Base-by-base conservation (phyloP, 2,113 vertebrate genomes). In the Blennius ocellaris region DNA sequence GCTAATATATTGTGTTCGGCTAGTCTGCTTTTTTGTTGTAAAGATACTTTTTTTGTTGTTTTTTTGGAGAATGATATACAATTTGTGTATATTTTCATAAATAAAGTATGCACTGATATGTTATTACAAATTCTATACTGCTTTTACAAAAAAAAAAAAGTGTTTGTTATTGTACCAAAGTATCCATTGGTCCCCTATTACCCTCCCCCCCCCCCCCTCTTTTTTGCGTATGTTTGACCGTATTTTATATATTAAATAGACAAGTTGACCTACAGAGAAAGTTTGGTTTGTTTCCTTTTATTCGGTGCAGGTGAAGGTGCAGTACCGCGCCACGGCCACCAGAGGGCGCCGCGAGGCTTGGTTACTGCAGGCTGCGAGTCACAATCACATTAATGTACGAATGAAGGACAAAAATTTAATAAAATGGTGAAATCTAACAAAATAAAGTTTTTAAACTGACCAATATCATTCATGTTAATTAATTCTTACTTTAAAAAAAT, bases 21-120 rank as follows among this genome's bases (percentile, higher is more conserved):
- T 96, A 94, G 94, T 96, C 95, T 93, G 94, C 94, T 96, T 94
- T 95, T 94, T 92, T 93, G 93, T 93, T 93, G 94, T 95, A 94
- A 89, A 92, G 86, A 92, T n/a, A n/a, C n/a, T 86, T 76, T 78
- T 80, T 87, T 80, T 87, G 86, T 83, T 92, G 87, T 92, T 93
- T 94, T 94, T 95, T 95, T 94, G 90, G 94, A 95, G 94, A 95
- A 96, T 96, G 95, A 96, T 95, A 96, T 96, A 95, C 95, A 96
- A 91, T 94, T 94, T 95, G 95, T 97, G 96, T 96, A 96, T 96
- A 96, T 96, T 96, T 96, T 97, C 96, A 94, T 97, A 96, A 95
- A 93, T 94, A 96, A 96, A 96, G 95, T 96, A 96, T 96, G 96
- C 96, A 97, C 96, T 97, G 95, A 97, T 92, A 95, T 96, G 96